Evolutionary conservation across 2,888 invertebrate genomes (phyloP).

Genomic region (Spodoptera picta): DNA sequence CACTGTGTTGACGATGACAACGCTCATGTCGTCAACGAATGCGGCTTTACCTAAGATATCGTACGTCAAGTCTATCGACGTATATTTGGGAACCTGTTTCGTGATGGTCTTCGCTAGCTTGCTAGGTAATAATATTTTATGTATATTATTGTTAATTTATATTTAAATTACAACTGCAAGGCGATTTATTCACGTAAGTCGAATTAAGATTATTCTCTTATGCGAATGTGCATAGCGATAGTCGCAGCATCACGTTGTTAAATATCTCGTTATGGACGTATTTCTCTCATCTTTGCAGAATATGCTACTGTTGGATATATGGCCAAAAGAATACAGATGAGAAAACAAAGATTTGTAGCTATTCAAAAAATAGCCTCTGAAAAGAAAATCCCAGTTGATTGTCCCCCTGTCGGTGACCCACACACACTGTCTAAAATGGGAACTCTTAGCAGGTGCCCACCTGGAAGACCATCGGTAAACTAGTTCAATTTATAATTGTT

Average conservation of each 20-base stretch:
- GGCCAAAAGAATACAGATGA: conserved; percentile 98
- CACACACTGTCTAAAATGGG: conserved; percentile 92
- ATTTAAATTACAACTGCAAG: conserved; percentile 21
- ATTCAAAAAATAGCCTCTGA: conserved; percentile 97
- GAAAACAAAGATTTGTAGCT: conserved; percentile 96
- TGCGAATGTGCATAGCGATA: conserved; percentile 43
- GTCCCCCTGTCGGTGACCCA: conserved; percentile 91
- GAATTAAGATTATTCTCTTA: conserved; percentile 17
- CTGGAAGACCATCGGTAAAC: conserved; percentile 86
- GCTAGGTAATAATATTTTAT: conserved; percentile 90
- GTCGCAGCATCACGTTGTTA: conserved; percentile 4
- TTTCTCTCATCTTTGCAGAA: conserved; percentile 90
- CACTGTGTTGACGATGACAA: conserved; percentile 99
- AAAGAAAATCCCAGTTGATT: conserved; percentile 95
- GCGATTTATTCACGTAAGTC: conserved; percentile 35
- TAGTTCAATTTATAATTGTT: neutral
- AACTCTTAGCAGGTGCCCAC: conserved; percentile 91
- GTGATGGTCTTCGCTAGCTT: conserved; percentile 99
- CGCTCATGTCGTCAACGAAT: conserved; percentile 98
- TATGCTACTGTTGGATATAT: conserved; percentile 99
- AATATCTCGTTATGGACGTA: conserved; percentile 42
- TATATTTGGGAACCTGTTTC: conserved; percentile 99
- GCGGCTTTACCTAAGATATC: conserved; percentile 99
- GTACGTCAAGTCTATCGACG: conserved; percentile 99
- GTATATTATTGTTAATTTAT: conserved; percentile 36